Base-by-base conservation (phyloP, 2,113 vertebrate species). In the Nerophis ophidion region DNA sequence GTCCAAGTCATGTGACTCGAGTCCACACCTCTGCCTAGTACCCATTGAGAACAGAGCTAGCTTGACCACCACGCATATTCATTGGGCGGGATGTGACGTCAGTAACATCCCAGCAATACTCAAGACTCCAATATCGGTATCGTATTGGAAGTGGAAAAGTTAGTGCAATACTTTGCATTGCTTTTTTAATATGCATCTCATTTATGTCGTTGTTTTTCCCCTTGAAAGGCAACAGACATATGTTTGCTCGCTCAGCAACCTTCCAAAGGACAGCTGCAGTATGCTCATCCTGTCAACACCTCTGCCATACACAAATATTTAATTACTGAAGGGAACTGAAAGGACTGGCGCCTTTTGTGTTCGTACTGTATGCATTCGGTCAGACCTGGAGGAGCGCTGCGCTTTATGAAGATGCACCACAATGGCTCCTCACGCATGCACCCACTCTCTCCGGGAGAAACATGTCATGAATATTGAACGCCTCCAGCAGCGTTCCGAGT, bases 401-500 rank as follows among this genome's bases (percentile, higher is more conserved):
- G 34, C 52, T 38, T 54, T 54, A 54, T 38, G 52, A 38, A 54
- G 15, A 54, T 38, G 35, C 57, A 59, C 57, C 33, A 6, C 44
- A 51, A 11, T 51, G 15, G 16, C 49, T 10, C 8, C 49, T 26
- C 49, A 51, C 13, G 49, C 49, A 51, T 26, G 49, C 26, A 17
- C 57, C 15, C 55, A 38, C 16, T 51, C 55, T 40, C 16, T 59
- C 17, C 15, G 17, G 35, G 35, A 57, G 58, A 68, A 66, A 61
- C 69, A 61, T 57, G 67, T 85, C 71, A 83, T 89, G 70, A 85
- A 89, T 89, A 87, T 86, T 85, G 72, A 81, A 81, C 60, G 5
- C 42, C 63, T 79, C 72, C 68, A 44, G 61, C 42, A 58, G 14
- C 45, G 50, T 88, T 89, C 63, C 65, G 65, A 69, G 71, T 75